phyloP scores from a whole-genome alignment of 1,140 invertebrate genomes.

The Onthophagus taurus region DNA sequence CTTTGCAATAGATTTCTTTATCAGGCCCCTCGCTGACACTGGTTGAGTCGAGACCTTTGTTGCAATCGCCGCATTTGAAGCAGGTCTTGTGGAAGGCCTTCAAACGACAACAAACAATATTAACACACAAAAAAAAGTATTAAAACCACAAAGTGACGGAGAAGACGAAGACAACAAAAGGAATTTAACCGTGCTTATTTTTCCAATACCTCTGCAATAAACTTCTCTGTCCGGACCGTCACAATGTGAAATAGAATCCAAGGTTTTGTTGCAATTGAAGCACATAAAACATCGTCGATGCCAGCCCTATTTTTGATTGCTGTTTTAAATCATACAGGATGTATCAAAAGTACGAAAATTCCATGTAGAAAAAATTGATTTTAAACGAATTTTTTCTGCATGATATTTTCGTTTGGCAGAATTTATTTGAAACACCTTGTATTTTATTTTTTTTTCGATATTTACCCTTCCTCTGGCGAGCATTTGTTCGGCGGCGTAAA shows the following conservation, averaged over 20 bases:
- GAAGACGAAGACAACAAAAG: background rate
- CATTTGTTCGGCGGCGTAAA: conserved; percentile 92
- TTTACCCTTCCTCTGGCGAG: conserved; percentile 79
- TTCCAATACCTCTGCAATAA: conserved; percentile 81
- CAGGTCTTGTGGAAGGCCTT: conserved; percentile 87
- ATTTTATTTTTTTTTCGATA: too few species aligned
- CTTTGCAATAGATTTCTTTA: conserved; percentile 96
- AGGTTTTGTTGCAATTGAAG: conserved; percentile 76
- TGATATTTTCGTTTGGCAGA: background rate
- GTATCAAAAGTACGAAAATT: too few species aligned
- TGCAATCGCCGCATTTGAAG: conserved; percentile 90
- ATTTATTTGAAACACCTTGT: background rate
- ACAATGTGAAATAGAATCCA: conserved; percentile 89
- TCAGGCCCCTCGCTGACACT: conserved; percentile 92
- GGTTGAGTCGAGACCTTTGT: conserved; percentile 91
- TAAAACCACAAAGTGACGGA: too few species aligned
- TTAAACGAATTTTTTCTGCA: background rate
- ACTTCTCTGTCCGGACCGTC: conserved; percentile 87
- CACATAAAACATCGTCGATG: conserved; percentile 88
- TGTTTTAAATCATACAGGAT: conserved; percentile 10
- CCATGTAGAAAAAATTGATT: background rate
- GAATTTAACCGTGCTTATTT: background rate
- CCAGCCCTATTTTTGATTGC: conserved; percentile 56
- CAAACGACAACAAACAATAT: conserved; percentile 17
- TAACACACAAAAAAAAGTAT: background rate